Evolutionary conservation across 2,888 invertebrate genomes (phyloP), one percentile per base, ranked within the genome.

Genomic region (Calliopum simillimum): DNA sequence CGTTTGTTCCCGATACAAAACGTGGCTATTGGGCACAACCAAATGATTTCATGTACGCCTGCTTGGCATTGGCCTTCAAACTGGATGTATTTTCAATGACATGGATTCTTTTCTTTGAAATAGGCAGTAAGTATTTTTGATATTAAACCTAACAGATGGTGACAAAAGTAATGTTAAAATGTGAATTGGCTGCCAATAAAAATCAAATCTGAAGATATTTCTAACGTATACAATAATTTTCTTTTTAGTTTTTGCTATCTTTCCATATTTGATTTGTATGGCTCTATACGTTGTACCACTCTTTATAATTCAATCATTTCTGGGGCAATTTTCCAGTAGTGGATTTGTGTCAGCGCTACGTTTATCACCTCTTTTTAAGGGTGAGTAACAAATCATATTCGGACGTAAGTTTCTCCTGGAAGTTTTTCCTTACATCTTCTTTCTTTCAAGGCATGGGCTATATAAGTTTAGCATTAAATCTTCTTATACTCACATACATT

Each of bases 311-410:
- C 96, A 96, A 85, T 92, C 94, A 0, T 91, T 92, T 13, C 88
- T 96, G 79, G 96, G 96, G 41, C 96, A 96, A 82, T 94, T 95
- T 84, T 89, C 93, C n/a, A 93, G 92, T 78, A 91, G 92, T 64
- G 94, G 95, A 75, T 94, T 93, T 75, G 90, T 95, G 78, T 92
- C 93, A 13, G 89, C 94, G 62, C 95, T 94, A 87, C 91, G 91
- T 76, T 90, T 94, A 73, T 90, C 91, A 70, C 95, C 96, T 2
- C 87, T 96, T 58, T 94, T 96, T 84, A 96, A 96, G 91, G 96
- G 95, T 94, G 86, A 75, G 47, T 59, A n/a, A 25, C 19, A 12
- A 1, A 16, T 2, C 6, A 8, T 58, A n/a, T 25, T 21, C 6
- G 11, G 19, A 12, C 2, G 16, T 5, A 21, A 2, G 8, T 11